Evolutionary conservation across 2,113 vertebrate genomes (phyloP).

Genomic region (Oreochromis aureus): DNA sequence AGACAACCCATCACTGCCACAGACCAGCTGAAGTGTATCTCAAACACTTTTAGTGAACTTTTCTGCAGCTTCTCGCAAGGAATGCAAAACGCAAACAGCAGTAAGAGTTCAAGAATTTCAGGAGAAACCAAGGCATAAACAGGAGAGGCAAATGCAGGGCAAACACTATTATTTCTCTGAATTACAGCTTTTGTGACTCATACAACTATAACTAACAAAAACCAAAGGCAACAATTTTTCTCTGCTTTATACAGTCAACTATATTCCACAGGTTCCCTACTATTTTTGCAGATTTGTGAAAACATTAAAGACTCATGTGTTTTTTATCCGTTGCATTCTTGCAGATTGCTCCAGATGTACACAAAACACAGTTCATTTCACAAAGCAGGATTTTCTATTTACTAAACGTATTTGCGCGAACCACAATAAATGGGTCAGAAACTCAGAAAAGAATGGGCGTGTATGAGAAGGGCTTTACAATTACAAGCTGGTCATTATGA

Average conservation of each 20-base stretch:
- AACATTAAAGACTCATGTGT: background rate
- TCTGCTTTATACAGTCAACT: background rate
- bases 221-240: background rate
- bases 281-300: background rate
- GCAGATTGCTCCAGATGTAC: background rate
- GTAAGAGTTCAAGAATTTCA: conserved; percentile 3
- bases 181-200: conserved; percentile 32
- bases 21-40: background rate
- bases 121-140: conserved; percentile 17
- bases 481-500: conserved; percentile 53
- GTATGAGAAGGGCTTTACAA: conserved; percentile 10
- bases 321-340: background rate
- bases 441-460: background rate
- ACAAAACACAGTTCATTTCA: background rate
- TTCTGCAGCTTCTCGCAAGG: background rate
- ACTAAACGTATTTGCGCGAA: background rate
- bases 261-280: background rate
- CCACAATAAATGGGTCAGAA: conserved; percentile 20
- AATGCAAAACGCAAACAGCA: background rate
- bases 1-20: conserved; percentile 20
- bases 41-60: background rate
- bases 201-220: conserved; percentile 8
- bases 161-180: conserved; percentile 26
- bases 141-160: conserved; percentile 3
- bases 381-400: background rate